phyloP scores from a whole-genome alignment of 23 tunicate species.

The Styela plicata region DNA sequence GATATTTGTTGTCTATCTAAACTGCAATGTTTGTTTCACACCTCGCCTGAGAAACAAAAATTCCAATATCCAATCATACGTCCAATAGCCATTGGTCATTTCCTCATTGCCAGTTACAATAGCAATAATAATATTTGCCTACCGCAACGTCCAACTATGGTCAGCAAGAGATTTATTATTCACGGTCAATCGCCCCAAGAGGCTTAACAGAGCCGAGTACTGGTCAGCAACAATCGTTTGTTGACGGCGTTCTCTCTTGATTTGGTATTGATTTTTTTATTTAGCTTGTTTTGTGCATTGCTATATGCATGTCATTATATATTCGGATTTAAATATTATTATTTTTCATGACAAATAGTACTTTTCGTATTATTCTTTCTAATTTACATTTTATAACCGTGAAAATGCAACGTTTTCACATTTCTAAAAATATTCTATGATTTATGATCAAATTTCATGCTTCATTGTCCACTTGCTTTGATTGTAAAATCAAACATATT shows the following conservation, averaged over 20 bases:
- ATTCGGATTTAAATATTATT: too few species aligned
- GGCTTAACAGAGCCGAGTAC: neutral
- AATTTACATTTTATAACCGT: too few species aligned
- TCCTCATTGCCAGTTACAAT: neutral
- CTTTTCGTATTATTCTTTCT: too few species aligned
- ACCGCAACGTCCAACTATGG: neutral
- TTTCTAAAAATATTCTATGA: too few species aligned
- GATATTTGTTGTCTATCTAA: too few species aligned
- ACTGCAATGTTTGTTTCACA: neutral
- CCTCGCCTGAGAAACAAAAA: neutral
- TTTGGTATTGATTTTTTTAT: neutral
- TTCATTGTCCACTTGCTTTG: too few species aligned
- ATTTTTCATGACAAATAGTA: too few species aligned
- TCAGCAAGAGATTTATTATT: neutral
- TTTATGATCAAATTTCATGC: too few species aligned
- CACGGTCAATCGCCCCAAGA: neutral
- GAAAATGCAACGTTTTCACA: too few species aligned
- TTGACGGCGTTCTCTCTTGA: neutral
- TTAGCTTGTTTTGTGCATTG: neutral
- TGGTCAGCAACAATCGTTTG: neutral
- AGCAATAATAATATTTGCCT: neutral
- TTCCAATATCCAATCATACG: neutral
- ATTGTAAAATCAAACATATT: too few species aligned
- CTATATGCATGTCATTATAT: too few species aligned
- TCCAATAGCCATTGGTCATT: neutral